These are phyloP conservation scores for Sigmodon hispidus DNA, from an alignment of 2,113 vertebrate species.

Conservation along the genomic window DNA sequence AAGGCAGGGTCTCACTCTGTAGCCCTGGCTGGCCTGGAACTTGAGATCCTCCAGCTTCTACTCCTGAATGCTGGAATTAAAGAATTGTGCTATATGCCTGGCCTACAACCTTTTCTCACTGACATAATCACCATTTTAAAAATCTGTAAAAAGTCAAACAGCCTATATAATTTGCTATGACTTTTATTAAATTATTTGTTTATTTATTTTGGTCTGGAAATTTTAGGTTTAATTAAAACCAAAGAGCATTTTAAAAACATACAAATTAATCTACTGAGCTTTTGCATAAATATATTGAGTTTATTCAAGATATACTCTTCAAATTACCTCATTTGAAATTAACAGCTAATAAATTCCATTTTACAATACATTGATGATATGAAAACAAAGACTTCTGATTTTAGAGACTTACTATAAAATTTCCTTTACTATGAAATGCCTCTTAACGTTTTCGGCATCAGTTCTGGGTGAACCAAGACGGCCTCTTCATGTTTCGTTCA, in stretches of 20 bases:
- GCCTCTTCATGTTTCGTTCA: conserved; percentile 92
- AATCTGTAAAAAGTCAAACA: conserved; percentile 13
- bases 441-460: conserved; percentile 69
- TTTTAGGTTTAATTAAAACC: conserved; percentile 48
- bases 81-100: neutral
- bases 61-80: neutral
- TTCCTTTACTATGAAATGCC: neutral
- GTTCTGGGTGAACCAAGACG: conserved; percentile 91
- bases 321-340: neutral
- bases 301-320: conserved; percentile 22
- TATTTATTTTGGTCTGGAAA: conserved; percentile 26
- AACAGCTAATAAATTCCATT: neutral
- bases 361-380: conserved; percentile 30
- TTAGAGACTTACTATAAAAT: neutral
- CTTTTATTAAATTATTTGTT: neutral
- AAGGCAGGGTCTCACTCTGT: neutral
- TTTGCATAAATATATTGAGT: conserved; percentile 30
- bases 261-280: neutral
- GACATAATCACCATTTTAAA: neutral
- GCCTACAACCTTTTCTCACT: neutral
- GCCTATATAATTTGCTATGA: neutral
- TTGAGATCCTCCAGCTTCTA: neutral
- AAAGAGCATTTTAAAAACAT: neutral
- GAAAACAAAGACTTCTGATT: neutral
- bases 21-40: neutral